A percentile compares a stretch with the other conserved stretches of the same genome.
These are phyloP conservation scores for Parthenolecanium corni DNA, from an alignment of 2,888 invertebrate genomes.

Conservation along the genomic window DNA sequence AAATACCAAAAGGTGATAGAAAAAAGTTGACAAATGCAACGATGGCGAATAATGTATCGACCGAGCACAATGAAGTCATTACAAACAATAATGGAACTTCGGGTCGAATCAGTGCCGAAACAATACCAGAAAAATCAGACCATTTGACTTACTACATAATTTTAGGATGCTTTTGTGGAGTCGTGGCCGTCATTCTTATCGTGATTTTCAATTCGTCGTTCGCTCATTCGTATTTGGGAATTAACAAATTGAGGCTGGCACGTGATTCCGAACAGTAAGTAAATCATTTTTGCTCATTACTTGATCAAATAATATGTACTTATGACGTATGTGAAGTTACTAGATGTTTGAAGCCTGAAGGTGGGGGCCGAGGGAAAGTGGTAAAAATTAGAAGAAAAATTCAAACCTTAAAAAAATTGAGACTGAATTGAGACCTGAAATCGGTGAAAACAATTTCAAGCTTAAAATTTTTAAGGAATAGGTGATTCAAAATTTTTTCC, in stretches of 20 bases:
- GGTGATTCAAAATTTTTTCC: no score
- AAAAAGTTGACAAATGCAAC: neutral
- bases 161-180: conserved; percentile 16
- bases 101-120: conserved; percentile 20
- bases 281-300: neutral
- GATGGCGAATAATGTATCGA: neutral
- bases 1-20: conserved; percentile 9
- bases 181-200: conserved; percentile 12
- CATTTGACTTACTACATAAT: conserved; percentile 19
- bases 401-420: no score
- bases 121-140: conserved; percentile 16
- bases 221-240: conserved; percentile 20
- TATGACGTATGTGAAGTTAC: no score
- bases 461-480: no score
- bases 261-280: conserved; percentile 18
- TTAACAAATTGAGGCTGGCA: conserved; percentile 18
- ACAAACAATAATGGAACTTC: conserved; percentile 20
- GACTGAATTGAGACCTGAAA: no score
- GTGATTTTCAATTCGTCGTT: conserved; percentile 22
- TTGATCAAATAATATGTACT: neutral
- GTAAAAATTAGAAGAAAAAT: no score
- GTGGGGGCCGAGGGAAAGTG: no score
- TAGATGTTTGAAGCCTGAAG: no score
- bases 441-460: no score
- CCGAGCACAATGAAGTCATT: conserved; percentile 5